Evolutionary conservation across 1,140 invertebrate genomes (phyloP).

Genomic region (Ganaspis sp.): DNA sequence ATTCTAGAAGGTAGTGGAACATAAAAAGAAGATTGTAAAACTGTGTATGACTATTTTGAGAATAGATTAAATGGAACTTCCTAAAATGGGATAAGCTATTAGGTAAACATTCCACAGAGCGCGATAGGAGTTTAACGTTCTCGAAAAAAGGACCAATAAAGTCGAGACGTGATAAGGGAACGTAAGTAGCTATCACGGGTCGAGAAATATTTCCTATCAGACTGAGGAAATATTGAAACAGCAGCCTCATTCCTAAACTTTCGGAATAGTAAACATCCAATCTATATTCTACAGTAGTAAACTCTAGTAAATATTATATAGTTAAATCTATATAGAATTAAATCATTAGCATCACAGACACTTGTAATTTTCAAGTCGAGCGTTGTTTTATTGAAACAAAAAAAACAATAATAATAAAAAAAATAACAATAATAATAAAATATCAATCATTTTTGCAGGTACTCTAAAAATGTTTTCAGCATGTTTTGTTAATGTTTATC

Average conservation of each 20-base stretch:
- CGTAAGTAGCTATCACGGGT: constrained; percentile 6
- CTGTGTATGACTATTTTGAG: not conserved
- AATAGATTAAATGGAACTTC: not conserved
- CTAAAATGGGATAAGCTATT: constrained; percentile 6
- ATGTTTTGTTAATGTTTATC: too few species aligned
- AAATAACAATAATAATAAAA: too few species aligned
- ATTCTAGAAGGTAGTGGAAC: too few species aligned
- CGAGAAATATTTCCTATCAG: not conserved
- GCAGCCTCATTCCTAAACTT: not conserved
- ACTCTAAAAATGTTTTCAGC: too few species aligned
- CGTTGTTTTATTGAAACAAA: too few species aligned
- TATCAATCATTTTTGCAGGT: too few species aligned
- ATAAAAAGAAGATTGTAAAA: not conserved
- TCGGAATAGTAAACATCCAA: not conserved
- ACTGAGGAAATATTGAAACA: not conserved
- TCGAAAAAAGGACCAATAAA: constrained; percentile 21
- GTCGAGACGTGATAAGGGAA: constrained; percentile 4
- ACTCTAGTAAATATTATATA: too few species aligned
- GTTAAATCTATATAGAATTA: too few species aligned
- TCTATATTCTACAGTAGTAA: not conserved
- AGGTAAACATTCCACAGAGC: constrained; percentile 11
- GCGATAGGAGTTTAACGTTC: constrained; percentile 7
- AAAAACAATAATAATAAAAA: too few species aligned
- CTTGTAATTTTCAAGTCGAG: too few species aligned
- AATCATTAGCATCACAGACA: too few species aligned